Conservation (phyloP, 1,140 invertebrate genomes). For the Pinna nobilis region DNA sequence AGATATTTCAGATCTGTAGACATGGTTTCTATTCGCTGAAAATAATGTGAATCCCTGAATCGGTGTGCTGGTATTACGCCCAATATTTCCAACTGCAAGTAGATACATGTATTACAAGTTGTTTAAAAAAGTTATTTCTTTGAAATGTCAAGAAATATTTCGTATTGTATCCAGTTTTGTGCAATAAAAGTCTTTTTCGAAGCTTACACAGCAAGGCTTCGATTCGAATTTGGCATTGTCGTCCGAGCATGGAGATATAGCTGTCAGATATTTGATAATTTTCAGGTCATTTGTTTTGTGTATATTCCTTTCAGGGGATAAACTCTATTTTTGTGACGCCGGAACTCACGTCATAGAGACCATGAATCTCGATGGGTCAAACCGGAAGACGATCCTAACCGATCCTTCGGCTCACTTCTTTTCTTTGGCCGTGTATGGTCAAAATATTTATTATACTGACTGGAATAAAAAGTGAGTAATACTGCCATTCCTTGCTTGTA, state of each 20-base stretch:
- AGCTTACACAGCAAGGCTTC: too few species aligned
- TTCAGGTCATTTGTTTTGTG: not conserved
- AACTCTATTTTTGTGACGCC: slow-evolving; percentile 53
- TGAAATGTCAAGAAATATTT: not conserved
- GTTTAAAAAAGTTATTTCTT: not conserved
- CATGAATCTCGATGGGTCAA: slow-evolving; percentile 35
- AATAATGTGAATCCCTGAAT: too few species aligned
- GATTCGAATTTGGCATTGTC: too few species aligned
- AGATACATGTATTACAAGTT: too few species aligned
- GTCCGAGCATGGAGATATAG: too few species aligned
- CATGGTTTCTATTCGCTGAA: too few species aligned
- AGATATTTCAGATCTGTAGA: too few species aligned
- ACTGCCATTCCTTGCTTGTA: too few species aligned
- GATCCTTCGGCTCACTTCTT: slow-evolving; percentile 30
- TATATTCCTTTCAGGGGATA: slow-evolving; percentile 29
- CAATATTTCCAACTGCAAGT: too few species aligned
- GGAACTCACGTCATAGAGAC: slow-evolving; percentile 49
- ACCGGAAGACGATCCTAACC: slow-evolving; percentile 8
- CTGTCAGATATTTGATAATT: slow-evolving; percentile 36
- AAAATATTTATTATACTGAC: slow-evolving; percentile 41
- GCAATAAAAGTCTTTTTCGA: not conserved
- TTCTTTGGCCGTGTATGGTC: slow-evolving; percentile 27
- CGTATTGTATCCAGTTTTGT: not conserved
- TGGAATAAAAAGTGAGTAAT: slow-evolving; percentile 31
- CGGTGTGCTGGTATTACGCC: too few species aligned